Evolutionary conservation across 2,888 invertebrate species (phyloP), one percentile per base, ranked within the genome.

Genomic region (Polia nebulosa): DNA sequence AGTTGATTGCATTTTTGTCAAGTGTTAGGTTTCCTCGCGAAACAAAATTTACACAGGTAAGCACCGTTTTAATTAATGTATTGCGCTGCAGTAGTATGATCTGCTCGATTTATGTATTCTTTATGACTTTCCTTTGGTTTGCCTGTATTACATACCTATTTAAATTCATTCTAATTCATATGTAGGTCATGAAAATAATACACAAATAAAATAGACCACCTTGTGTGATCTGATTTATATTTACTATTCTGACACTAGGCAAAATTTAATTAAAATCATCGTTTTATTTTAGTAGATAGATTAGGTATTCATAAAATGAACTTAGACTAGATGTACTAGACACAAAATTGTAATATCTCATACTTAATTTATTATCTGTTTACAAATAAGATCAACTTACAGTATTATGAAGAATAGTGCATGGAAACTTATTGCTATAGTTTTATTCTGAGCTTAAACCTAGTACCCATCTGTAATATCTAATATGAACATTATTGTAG

Each of bases 1-100:
- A 89, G 83, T 88, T 88, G 86, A 87, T 88, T 86, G 80, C 84
- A 88, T 88, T 88, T 87, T 85, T 82, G 80, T 87, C 80, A 85
- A 87, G 86, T 89, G 85, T 88, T 90, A 85, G 83, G 85, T 87
- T 87, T 89, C 85, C 87, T 84, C 77, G 83, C 84, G 82, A 87
- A 85, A 86, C 84, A 85, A 82, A 84, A 85, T 87, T 85, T 82
- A 85, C 85, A 78, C 83, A 87, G 85, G 91, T 92, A 86, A 87
- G 87, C 60, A 73, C 27, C 64, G 55, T 57, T 73, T 56, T 56
- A 55, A 36, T 41, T 41, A 34, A 15, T 44, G 11, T 36, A 45
- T 57, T 53, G 36, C n/a, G 27, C 58, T 53, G 15, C 45, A 44
- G 11, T 39, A 9, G 3, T 13, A 3, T 44, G 13, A 3, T 44